These are phyloP conservation scores for Meloidogyne hapla DNA, from an alignment of 1,140 invertebrate species.

Conservation along the genomic window DNA sequence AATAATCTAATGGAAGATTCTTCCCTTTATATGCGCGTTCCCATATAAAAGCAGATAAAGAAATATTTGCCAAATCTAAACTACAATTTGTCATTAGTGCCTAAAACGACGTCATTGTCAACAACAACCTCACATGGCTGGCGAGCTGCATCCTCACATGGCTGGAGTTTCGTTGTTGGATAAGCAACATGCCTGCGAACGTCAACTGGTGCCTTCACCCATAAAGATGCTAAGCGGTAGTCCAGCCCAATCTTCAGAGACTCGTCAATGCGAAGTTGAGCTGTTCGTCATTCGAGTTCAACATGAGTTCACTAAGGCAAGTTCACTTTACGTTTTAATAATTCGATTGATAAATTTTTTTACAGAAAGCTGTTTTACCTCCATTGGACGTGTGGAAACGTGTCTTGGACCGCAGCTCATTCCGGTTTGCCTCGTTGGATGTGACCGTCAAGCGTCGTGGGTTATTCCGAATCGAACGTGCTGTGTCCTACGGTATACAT, in stretches of 20 bases:
- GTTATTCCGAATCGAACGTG: not conserved
- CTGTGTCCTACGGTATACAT: not conserved
- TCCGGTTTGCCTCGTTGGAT: not conserved
- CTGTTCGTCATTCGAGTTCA: not conserved
- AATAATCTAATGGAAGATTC: no score
- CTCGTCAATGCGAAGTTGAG: not conserved
- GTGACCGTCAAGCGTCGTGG: not conserved
- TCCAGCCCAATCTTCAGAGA: not conserved
- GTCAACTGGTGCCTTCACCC: not conserved
- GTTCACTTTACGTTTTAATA: not conserved
- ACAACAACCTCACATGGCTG: not conserved
- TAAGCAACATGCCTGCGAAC: not conserved
- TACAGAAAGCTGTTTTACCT: not conserved
- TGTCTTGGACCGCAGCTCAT: not conserved
- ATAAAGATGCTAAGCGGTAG: not conserved
- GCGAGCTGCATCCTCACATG: not conserved
- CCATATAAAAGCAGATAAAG: no score
- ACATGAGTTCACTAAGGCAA: not conserved
- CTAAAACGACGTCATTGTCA: not conserved
- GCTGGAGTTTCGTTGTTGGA: not conserved
- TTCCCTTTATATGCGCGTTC: no score
- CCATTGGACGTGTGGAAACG: conserved; percentile 1
- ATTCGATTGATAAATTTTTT: not conserved
- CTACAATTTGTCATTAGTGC: not conserved
- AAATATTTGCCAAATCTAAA: no score